phyloP scores from a whole-genome alignment of 2,113 vertebrate species.

The Brienomyrus brachyistius region DNA sequence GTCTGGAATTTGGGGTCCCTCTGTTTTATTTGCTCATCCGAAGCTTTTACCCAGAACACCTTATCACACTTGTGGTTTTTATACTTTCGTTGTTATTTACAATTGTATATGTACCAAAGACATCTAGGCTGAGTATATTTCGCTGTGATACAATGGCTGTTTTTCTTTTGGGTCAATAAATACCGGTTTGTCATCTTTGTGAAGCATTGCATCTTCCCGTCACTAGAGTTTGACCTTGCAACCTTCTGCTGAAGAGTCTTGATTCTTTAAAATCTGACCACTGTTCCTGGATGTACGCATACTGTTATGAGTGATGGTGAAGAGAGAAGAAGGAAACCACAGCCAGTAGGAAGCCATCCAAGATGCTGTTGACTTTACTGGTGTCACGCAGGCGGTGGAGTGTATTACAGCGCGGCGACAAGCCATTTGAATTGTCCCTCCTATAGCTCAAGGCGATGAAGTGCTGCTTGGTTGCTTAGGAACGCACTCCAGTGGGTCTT shows the following conservation, averaged over 20 bases:
- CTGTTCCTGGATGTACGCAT: background rate
- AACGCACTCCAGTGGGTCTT: slow-evolving; percentile 26
- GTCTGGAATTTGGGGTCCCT: background rate
- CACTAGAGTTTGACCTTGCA: no score
- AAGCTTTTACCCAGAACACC: background rate
- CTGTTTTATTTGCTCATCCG: background rate
- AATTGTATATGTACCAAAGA: background rate
- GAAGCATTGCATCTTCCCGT: background rate
- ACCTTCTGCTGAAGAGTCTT: background rate
- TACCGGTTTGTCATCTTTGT: background rate
- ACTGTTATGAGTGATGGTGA: background rate
- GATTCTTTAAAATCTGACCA: background rate
- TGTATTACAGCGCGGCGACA: background rate
- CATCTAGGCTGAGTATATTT: no score
- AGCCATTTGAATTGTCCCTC: background rate
- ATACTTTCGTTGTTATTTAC: background rate
- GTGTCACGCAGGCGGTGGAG: background rate
- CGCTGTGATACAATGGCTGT: background rate
- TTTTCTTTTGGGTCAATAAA: background rate
- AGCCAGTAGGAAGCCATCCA: background rate
- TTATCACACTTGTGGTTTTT: background rate
- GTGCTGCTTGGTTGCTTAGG: slow-evolving; percentile 48
- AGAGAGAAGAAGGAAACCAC: background rate
- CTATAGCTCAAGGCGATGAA: slow-evolving; percentile 9
- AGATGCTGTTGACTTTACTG: background rate